Evolutionary conservation across 2,113 vertebrate species (phyloP).

Genomic region (Paralichthys olivaceus): DNA sequence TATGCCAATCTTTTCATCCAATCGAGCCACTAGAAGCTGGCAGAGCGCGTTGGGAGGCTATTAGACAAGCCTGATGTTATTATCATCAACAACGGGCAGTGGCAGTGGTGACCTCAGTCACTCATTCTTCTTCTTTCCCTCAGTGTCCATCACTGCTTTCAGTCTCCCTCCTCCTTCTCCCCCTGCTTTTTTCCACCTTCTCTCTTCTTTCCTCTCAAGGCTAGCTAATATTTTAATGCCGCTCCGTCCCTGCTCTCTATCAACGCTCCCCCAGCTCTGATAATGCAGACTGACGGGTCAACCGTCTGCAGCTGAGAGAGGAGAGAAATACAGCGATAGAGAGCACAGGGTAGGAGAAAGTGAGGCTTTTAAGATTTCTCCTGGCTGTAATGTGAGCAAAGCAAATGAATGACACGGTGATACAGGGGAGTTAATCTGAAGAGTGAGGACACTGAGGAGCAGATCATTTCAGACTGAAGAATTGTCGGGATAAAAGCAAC

Average conservation of each 20-base stretch:
- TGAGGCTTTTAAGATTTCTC: slow-evolving; percentile 45
- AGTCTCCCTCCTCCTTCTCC: slow-evolving; percentile 1
- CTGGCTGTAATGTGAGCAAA: slow-evolving; percentile 61
- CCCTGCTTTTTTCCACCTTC: slow-evolving; percentile 2
- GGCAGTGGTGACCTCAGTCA: slow-evolving; percentile 34
- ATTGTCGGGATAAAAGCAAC: slow-evolving; percentile 55
- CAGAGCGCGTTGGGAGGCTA: slow-evolving; percentile 20
- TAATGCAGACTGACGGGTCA: slow-evolving; percentile 72
- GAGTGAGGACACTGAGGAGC: slow-evolving; percentile 55
- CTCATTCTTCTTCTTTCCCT: slow-evolving; percentile 28
- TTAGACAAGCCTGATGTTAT: slow-evolving; percentile 46
- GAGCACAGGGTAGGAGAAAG: slow-evolving; percentile 22
- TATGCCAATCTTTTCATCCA: slow-evolving; percentile 54
- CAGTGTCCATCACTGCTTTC: slow-evolving; percentile 24
- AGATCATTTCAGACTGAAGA: slow-evolving; percentile 56
- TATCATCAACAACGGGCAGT: slow-evolving; percentile 44
- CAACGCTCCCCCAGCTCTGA: slow-evolving; percentile 49
- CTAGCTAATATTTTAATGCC: slow-evolving; percentile 65
- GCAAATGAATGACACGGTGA: slow-evolving; percentile 67
- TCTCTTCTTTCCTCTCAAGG: slow-evolving; percentile 34
- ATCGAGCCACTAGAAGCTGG: slow-evolving; percentile 31
- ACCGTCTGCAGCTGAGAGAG: slow-evolving; percentile 47
- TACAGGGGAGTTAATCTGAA: slow-evolving; percentile 50
- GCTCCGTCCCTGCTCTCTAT: slow-evolving; percentile 42
- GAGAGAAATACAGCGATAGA: slow-evolving; percentile 32